Evolutionary conservation across 2,113 vertebrate species (phyloP).

Genomic region (Neoarius graeffei): DNA sequence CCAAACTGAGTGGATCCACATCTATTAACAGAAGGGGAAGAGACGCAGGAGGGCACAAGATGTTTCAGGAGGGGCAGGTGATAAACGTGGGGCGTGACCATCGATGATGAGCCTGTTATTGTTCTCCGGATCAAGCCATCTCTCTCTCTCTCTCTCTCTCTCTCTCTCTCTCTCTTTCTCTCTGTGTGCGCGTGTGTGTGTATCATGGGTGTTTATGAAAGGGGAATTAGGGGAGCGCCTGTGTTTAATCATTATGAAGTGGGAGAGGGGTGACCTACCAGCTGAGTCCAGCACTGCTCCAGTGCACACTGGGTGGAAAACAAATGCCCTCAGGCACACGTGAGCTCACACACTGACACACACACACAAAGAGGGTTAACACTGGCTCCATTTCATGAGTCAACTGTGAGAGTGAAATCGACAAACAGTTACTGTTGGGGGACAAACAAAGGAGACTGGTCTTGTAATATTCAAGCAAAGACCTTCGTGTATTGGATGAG

Average conservation of each 20-base stretch:
- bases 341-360: constrained; percentile 45
- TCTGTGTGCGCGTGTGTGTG: neutral
- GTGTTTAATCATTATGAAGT: constrained; percentile 78
- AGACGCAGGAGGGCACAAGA: constrained; percentile 34
- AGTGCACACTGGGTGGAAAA: constrained; percentile 76
- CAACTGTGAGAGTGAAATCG: constrained; percentile 56
- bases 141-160: constrained; percentile 51
- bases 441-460: constrained; percentile 53
- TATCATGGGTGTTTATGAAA: constrained; percentile 68
- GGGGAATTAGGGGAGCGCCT: constrained; percentile 70
- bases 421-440: constrained; percentile 55
- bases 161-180: constrained; percentile 2
- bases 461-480: constrained; percentile 43
- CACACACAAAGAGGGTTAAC: constrained; percentile 43
- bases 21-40: constrained; percentile 67
- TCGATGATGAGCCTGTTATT: constrained; percentile 75
- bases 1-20: constrained; percentile 65
- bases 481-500: constrained; percentile 29
- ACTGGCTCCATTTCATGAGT: constrained; percentile 58
- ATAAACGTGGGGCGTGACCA: constrained; percentile 72
- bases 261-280: constrained; percentile 76
- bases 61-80: constrained; percentile 50
- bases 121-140: constrained; percentile 72
- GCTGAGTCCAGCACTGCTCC: constrained; percentile 78
- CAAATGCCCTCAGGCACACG: constrained; percentile 57